A percentile compares a stretch with the other conserved stretches of the same genome.
phyloP scores from a whole-genome alignment of 1,140 invertebrate species.

The Papilio glaucus region DNA sequence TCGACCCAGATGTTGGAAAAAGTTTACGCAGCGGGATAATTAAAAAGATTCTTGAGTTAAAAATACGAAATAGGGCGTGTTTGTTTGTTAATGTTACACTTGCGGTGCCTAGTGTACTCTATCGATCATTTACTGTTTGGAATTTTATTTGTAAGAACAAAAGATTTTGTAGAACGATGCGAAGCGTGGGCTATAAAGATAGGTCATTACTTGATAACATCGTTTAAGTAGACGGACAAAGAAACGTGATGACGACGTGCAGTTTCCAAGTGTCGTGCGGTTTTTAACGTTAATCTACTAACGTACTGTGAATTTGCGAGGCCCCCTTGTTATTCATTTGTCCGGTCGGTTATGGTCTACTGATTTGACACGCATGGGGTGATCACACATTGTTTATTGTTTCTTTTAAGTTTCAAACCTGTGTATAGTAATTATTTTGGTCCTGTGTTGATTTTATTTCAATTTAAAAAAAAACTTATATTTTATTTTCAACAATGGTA shows the following conservation, averaged over 20 bases:
- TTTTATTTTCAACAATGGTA: too few species aligned
- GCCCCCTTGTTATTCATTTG: background rate
- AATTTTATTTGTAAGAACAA: constrained; percentile 16
- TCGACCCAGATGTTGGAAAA: constrained; percentile 65
- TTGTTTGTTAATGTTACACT: constrained; percentile 21
- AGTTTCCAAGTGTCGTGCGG: background rate
- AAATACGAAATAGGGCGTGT: constrained; percentile 39
- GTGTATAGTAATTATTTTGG: background rate
- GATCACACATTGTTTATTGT: constrained; percentile 13
- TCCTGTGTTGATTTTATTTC: background rate
- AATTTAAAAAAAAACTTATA: too few species aligned
- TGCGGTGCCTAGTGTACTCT: constrained; percentile 1
- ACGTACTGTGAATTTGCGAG: background rate
- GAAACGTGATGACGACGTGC: background rate
- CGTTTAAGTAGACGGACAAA: background rate
- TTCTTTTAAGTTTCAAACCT: constrained; percentile 8
- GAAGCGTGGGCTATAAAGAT: background rate
- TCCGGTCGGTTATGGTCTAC: constrained; percentile 15
- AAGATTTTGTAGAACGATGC: constrained; percentile 6
- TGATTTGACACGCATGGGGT: constrained; percentile 3
- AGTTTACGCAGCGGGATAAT: constrained; percentile 63
- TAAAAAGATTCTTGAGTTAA: constrained; percentile 53
- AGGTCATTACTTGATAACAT: constrained; percentile 22
- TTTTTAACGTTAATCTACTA: background rate
- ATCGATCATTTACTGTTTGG: background rate